Evolutionary conservation across 2,888 invertebrate species (phyloP).

Genomic region (Autographa gamma): DNA sequence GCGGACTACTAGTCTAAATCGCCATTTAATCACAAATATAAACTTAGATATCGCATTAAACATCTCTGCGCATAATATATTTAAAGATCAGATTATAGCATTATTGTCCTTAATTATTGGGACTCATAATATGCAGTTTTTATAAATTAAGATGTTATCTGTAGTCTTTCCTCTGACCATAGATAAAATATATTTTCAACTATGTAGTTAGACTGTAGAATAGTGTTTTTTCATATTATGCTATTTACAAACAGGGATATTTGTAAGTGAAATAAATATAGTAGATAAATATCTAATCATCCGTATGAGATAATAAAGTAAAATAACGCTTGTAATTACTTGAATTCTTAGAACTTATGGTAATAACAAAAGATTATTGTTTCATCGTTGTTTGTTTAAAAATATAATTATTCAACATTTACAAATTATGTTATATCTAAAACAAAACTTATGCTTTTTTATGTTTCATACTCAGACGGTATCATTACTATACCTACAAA

Average conservation of each 20-base stretch:
- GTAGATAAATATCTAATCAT: slow-evolving; percentile 8
- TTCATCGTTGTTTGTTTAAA: background rate
- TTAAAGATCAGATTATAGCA: slow-evolving; percentile 5
- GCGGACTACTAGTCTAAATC: slow-evolving; percentile 41
- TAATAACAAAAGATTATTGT: background rate
- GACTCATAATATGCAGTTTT: background rate
- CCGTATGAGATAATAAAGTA: background rate
- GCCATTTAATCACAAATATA: slow-evolving; percentile 40
- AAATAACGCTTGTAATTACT: background rate
- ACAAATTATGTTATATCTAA: background rate
- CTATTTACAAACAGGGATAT: slow-evolving; percentile 46
- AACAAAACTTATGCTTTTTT: background rate
- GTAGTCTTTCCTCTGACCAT: slow-evolving; percentile 10
- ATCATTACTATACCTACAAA: background rate
- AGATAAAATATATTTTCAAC: background rate
- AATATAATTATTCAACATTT: background rate
- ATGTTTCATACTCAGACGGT: too few relatives aligned
- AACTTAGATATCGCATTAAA: slow-evolving; percentile 11
- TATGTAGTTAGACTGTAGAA: slow-evolving; percentile 14
- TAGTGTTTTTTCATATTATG: slow-evolving; percentile 15
- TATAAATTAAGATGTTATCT: background rate
- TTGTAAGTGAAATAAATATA: slow-evolving; percentile 33
- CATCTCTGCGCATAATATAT: slow-evolving; percentile 14
- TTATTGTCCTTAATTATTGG: slow-evolving; percentile 5
- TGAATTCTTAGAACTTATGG: background rate